Evolutionary conservation across 2,797 vertebrate species (phyloP).

Genomic region (Halcyon smyrnensis): DNA sequence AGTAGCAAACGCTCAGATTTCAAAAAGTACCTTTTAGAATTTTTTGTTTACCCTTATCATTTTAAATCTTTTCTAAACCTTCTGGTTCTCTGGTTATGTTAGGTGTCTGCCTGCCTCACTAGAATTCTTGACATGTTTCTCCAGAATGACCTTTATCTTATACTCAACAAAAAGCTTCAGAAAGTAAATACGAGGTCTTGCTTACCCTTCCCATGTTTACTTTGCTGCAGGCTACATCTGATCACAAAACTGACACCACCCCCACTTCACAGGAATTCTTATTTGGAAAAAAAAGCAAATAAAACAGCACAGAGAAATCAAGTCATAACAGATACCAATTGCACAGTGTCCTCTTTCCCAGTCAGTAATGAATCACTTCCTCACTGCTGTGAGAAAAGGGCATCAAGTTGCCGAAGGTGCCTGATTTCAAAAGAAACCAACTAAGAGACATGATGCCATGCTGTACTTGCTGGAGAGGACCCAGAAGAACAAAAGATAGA

Average conservation of each 20-base stretch:
- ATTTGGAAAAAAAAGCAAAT: conserved; percentile 4
- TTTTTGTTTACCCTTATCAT: background rate
- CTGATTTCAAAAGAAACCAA: background rate
- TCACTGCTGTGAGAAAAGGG: background rate
- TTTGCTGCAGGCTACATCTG: conserved; percentile 34
- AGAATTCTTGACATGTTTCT: conserved; percentile 33
- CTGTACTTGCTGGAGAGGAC: background rate
- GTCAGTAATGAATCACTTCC: conserved; percentile 38
- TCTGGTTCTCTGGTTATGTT: background rate
- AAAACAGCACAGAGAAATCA: background rate
- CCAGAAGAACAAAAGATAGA: background rate
- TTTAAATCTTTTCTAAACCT: background rate
- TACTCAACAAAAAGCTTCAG: conserved; percentile 5
- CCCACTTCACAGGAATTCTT: background rate
- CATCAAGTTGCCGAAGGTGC: background rate
- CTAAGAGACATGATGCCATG: background rate
- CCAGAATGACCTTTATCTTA: conserved; percentile 36
- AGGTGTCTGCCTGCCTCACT: background rate
- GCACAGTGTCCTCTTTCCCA: background rate
- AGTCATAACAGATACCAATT: conserved; percentile 4
- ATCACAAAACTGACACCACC: conserved; percentile 24
- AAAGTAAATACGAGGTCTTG: conserved; percentile 27
- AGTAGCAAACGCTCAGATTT: background rate
- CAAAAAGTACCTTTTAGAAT: background rate
- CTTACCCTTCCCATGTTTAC: conserved; percentile 18